These are phyloP conservation scores for Carduelis carduelis DNA, from an alignment of 2,797 vertebrate species.

Conservation along the genomic window DNA sequence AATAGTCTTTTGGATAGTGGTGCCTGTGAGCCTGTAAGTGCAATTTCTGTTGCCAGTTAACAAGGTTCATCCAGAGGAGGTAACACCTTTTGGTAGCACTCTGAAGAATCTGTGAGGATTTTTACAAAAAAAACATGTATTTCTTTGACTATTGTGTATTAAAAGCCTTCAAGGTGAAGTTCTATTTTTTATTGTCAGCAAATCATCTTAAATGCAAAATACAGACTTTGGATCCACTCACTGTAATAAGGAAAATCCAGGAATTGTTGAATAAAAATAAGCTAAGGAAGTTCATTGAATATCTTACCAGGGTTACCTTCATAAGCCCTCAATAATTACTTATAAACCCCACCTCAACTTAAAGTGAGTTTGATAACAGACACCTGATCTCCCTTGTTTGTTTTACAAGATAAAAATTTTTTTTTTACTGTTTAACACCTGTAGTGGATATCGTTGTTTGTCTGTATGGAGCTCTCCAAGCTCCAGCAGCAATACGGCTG, in stretches of 20 bases:
- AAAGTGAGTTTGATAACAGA: neutral
- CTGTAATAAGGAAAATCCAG: neutral
- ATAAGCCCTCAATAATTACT: neutral
- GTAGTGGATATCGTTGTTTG: neutral
- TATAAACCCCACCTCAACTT: neutral
- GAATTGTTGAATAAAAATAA: neutral
- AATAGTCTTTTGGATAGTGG: neutral
- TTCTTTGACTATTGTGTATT: neutral
- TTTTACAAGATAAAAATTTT: neutral
- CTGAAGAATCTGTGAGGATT: neutral
- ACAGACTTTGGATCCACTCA: neutral
- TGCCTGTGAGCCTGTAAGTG: neutral
- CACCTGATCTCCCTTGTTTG: neutral
- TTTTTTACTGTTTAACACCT: neutral
- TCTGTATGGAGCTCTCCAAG: neutral
- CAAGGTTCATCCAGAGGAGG: neutral
- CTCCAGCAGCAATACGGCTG: neutral
- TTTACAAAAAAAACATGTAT: rapidly evolving
- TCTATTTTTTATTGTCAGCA: neutral
- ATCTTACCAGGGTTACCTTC: neutral
- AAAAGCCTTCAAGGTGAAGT: neutral
- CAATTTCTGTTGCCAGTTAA: neutral
- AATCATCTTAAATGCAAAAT: neutral
- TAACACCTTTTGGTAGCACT: neutral
- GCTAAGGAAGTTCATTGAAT: neutral